A percentile compares a stretch with the other conserved stretches of the same genome.
phyloP scores from a whole-genome alignment of 1,140 invertebrate genomes.

The Halyomorpha halys region DNA sequence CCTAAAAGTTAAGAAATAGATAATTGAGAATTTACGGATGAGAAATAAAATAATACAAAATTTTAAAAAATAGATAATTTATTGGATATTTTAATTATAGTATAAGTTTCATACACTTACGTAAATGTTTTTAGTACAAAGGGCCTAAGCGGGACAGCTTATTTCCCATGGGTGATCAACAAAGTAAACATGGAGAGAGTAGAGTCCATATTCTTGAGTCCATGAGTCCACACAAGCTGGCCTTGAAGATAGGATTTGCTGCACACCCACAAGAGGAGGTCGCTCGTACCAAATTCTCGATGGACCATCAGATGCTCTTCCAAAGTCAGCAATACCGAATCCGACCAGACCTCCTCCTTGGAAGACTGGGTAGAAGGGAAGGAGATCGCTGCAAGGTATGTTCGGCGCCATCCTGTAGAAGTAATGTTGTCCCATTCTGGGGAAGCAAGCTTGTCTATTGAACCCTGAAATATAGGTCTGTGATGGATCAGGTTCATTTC shows the following conservation, averaged over 20 bases:
- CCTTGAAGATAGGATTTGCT: constrained; percentile 34
- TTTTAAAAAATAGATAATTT: too few species aligned
- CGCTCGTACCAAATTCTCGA: constrained; percentile 15
- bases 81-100: too few species aligned
- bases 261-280: constrained; percentile 13
- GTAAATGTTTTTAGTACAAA: too few species aligned
- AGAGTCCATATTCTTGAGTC: constrained; percentile 34
- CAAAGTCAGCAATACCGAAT: constrained; percentile 21
- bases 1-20: too few species aligned
- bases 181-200: constrained; percentile 40
- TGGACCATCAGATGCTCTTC: not conserved
- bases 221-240: constrained; percentile 37
- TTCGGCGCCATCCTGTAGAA: constrained; percentile 19
- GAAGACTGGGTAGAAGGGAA: constrained; percentile 18
- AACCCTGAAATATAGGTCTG: not conserved
- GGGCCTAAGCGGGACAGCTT: constrained; percentile 3
- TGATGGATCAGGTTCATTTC: constrained; percentile 9
- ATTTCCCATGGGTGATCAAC: constrained; percentile 37
- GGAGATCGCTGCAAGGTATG: constrained; percentile 12
- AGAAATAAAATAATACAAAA: too few species aligned
- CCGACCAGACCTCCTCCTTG: constrained; percentile 15
- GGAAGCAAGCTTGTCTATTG: constrained; percentile 17
- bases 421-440: constrained; percentile 19
- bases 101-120: too few species aligned
- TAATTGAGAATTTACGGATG: too few species aligned